Percentiles rank a stretch among this genome's conserved stretches.
Conservation (phyloP, 92 coral and sea anemone species). For the Epizoanthus stellaris region DNA sequence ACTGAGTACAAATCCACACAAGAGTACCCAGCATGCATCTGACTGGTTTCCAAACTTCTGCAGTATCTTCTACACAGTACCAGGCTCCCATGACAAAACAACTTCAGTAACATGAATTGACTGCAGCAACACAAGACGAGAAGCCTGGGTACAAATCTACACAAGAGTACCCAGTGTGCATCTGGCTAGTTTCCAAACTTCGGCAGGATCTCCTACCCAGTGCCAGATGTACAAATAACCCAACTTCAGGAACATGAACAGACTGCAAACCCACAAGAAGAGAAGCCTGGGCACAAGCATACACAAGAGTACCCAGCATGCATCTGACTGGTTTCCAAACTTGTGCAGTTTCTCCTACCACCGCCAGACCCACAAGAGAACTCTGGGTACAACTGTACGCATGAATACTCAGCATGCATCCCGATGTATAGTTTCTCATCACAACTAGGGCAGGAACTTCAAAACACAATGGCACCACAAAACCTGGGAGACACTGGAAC, state of each 20-base stretch:
- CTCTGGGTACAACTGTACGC: background rate
- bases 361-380: background rate
- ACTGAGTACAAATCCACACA: background rate
- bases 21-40: background rate
- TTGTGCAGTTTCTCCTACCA: background rate
- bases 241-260: background rate
- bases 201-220: background rate
- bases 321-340: background rate
- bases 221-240: no score
- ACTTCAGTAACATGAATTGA: background rate
- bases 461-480: no score
- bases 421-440: no score
- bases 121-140: background rate
- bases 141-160: background rate
- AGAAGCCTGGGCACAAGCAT: background rate
- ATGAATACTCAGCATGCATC: no score
- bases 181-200: background rate
- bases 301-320: background rate
- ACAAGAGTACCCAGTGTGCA: background rate
- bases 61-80: background rate
- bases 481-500: no score
- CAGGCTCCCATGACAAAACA: background rate
- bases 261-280: background rate
- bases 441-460: no score
- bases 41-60: conserved; percentile 5